Evolutionary conservation across 2,888 invertebrate genomes (phyloP), one percentile per base, ranked within the genome.

Genomic region (Elegia similella): DNA sequence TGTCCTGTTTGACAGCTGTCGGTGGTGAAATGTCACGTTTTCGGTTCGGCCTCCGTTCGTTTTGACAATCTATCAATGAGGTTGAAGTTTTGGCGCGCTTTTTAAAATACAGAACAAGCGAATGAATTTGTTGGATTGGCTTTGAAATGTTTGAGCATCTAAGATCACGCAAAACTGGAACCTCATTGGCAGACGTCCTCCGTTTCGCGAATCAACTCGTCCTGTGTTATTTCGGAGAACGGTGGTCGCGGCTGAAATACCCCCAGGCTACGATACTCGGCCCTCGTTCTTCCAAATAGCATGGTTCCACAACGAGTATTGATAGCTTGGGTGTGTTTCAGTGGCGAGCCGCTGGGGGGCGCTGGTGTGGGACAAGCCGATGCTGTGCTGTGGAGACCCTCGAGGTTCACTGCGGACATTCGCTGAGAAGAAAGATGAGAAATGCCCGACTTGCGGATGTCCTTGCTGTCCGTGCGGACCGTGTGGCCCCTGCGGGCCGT

Each of bases 261-360:
- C 67, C 80, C 84, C 84, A 80, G 69, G 76, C 78, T 87, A 82
- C 85, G 86, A 87, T 87, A 87, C 87, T 88, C 80, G 81, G 77
- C 78, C 72, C 67, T 75, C 80, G 83, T 86, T 86, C 85, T 81
- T 83, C 86, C 69, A 73, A 82, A 82, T 85, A 86, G 79, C 86
- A 84, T 71, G 72, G 70, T 66, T 63, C 62, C 77, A 76, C 69
- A 78, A 76, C 76, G 69, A 82, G 88, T 88, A 85, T 88, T 86
- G 84, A 82, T 85, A 67, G 78, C 78, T 72, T 81, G 84, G 85
- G 76, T 82, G 82, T 86, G 79, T 88, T 88, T 68, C 88, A 88
- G 88, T 75, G 70, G 67, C 70, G 58, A 62, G 61, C 59, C 62
- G 55, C 61, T 62, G 60, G 53, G 43, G 61, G 61, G 59, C 56